These are phyloP conservation scores for Dyspetes luteomarginatus DNA, from an alignment of 2,888 invertebrate genomes.

Conservation along the genomic window DNA sequence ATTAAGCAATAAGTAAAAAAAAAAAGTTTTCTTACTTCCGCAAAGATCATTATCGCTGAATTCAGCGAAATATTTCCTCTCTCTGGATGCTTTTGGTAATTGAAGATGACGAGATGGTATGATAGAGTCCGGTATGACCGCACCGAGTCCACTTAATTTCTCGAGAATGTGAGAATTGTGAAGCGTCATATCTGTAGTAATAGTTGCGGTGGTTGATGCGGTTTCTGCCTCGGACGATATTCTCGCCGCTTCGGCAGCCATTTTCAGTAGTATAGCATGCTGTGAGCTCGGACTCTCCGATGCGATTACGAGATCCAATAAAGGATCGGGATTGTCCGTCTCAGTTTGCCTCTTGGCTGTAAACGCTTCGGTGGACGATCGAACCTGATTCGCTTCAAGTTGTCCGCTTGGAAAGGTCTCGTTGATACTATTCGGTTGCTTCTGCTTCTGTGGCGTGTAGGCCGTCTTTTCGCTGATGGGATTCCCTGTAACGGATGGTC, in stretches of 20 bases:
- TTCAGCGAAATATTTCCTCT: constrained; percentile 77
- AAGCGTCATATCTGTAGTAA: constrained; percentile 59
- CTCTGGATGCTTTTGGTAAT: constrained; percentile 40
- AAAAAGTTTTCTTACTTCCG: constrained; percentile 76
- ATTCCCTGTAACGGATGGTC: constrained; percentile 67
- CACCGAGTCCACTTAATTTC: constrained; percentile 64
- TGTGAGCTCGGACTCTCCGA: constrained; percentile 78
- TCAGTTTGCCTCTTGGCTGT: constrained; percentile 45
- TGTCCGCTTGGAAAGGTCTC: constrained; percentile 47
- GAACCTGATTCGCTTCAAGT: constrained; percentile 61
- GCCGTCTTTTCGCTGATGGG: constrained; percentile 62
- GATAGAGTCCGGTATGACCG: constrained; percentile 56
- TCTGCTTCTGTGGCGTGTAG: constrained; percentile 82
- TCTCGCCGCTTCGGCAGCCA: constrained; percentile 77
- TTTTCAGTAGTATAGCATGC: constrained; percentile 76
- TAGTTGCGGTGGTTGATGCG: constrained; percentile 62
- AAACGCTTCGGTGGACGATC: constrained; percentile 47
- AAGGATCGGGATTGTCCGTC: constrained; percentile 73
- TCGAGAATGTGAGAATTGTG: constrained; percentile 76
- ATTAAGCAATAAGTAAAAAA: too few species aligned
- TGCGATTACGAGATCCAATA: constrained; percentile 80
- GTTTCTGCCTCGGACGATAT: constrained; percentile 72
- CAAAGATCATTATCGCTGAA: constrained; percentile 80
- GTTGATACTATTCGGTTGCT: constrained; percentile 66
- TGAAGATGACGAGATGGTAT: constrained; percentile 38